Conservation (phyloP, 2,113 vertebrate genomes). For the Elachura formosa region DNA sequence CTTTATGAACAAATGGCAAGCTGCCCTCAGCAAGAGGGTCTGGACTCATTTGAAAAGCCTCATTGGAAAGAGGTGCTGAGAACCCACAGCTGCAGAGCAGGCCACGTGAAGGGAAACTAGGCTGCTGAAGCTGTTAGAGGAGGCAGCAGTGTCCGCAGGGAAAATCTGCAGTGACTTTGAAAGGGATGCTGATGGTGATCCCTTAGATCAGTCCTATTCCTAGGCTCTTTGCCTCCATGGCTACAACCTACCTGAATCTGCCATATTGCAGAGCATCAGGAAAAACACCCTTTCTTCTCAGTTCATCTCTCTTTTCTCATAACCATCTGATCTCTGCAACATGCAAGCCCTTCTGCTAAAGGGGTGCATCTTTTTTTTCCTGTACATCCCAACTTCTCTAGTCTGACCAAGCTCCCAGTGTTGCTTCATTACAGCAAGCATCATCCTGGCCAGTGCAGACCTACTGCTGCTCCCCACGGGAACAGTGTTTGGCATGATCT, state of each 20-base stretch:
- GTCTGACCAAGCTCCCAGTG: not conserved
- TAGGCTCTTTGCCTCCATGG: not conserved
- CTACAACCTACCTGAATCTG: not conserved
- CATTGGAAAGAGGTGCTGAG: not conserved
- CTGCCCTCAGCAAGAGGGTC: not conserved
- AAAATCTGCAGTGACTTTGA: not conserved
- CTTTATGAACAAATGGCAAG: not conserved
- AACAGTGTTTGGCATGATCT: not conserved
- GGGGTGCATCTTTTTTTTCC: not conserved
- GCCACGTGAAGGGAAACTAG: not conserved
- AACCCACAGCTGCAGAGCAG: not conserved
- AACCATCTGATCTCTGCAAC: not conserved
- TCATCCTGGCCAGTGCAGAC: not conserved
- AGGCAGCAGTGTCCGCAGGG: fast-evolving
- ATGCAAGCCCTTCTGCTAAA: not conserved
- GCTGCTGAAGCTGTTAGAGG: not conserved
- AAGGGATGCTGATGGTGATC: not conserved
- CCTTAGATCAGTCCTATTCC: not conserved
- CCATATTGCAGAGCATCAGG: not conserved
- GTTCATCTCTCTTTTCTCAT: not conserved
- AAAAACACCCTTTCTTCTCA: not conserved
- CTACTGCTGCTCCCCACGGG: not conserved
- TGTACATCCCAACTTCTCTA: not conserved
- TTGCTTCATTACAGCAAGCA: not conserved
- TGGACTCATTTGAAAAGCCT: not conserved